phyloP scores from a whole-genome alignment of 1,140 invertebrate genomes.

The Popillia japonica region DNA sequence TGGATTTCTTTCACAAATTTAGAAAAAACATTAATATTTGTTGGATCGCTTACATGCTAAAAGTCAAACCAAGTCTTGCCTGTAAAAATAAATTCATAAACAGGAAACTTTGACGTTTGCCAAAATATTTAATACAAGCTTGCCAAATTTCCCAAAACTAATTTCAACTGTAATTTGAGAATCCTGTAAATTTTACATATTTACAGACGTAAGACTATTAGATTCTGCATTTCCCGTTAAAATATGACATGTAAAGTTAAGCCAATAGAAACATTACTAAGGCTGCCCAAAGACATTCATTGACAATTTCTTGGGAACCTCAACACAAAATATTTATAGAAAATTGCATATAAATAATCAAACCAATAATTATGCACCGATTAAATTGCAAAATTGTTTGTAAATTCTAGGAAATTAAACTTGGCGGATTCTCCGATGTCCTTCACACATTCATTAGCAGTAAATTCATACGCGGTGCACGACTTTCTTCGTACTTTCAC shows the following conservation, averaged over 20 bases:
- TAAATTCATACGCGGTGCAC: conserved; percentile 1
- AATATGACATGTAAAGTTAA: too few relatives aligned
- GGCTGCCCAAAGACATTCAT: too few relatives aligned
- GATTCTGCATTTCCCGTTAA: too few relatives aligned
- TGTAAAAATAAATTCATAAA: background rate
- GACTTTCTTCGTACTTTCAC: conserved; percentile 31
- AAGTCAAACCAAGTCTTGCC: background rate
- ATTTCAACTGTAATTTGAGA: background rate
- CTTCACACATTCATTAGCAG: background rate
- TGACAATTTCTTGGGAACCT: too few relatives aligned
- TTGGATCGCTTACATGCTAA: too few relatives aligned
- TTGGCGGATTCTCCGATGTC: conserved; percentile 12
- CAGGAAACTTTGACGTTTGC: conserved; percentile 3
- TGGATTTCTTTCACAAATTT: too few relatives aligned
- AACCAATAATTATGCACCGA: too few relatives aligned
- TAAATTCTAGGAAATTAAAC: background rate
- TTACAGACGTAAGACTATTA: too few relatives aligned
- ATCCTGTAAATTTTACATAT: background rate
- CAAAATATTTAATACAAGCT: background rate
- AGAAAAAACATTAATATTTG: too few relatives aligned
- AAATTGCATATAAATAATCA: too few relatives aligned
- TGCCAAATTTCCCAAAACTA: background rate
- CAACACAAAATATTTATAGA: too few relatives aligned
- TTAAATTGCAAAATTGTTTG: background rate
- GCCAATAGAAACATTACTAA: too few relatives aligned